These are phyloP conservation scores for Ambastaia sidthimunki DNA, from an alignment of 2,797 vertebrate species.

Conservation along the genomic window DNA sequence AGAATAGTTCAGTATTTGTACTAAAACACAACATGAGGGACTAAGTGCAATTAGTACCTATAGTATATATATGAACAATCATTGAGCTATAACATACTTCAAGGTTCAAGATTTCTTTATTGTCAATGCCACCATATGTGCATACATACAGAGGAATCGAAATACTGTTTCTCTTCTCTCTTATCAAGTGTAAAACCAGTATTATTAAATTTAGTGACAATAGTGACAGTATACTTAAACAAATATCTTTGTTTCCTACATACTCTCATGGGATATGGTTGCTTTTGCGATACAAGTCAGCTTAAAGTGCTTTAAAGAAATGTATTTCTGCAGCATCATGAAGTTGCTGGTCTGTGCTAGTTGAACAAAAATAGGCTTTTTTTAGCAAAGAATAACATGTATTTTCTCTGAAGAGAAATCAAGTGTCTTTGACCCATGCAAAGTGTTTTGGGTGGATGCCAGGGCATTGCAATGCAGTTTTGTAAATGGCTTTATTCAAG, in stretches of 20 bases:
- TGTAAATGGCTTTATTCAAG: no score
- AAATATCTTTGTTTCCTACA: conserved; percentile 36
- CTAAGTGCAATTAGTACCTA: conserved; percentile 4
- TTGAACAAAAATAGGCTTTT: neutral
- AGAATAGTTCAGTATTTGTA: conserved; percentile 6
- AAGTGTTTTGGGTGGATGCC: no score
- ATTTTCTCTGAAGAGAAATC: no score
- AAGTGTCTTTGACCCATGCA: no score
- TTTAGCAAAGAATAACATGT: no score
- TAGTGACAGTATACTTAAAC: conserved; percentile 33
- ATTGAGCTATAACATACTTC: conserved; percentile 32
- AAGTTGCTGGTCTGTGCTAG: neutral
- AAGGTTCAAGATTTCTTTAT: no score
- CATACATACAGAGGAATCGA: no score
- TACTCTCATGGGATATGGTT: neutral
- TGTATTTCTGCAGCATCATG: neutral
- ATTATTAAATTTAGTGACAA: no score
- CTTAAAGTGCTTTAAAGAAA: neutral
- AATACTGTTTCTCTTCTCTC: no score
- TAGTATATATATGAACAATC: conserved; percentile 24
- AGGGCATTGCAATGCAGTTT: no score
- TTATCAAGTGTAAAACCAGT: no score
- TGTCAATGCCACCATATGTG: no score
- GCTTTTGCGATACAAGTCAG: neutral
- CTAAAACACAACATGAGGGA: conserved; percentile 21